Evolutionary conservation across 2,888 invertebrate species (phyloP).

Genomic region (Heliconius sara): DNA sequence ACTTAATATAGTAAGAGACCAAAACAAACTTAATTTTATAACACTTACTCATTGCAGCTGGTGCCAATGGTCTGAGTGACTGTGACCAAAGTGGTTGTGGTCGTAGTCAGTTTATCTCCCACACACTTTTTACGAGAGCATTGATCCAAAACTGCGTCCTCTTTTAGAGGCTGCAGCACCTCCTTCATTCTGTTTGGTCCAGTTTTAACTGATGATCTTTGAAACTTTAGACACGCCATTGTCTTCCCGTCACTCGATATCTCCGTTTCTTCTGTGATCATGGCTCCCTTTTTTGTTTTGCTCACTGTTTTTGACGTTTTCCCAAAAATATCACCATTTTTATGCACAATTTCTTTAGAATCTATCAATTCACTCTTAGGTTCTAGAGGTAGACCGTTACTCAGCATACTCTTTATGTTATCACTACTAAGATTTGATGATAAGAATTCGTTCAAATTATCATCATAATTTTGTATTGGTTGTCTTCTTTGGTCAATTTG

Average conservation of each 20-base stretch:
- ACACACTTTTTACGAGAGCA: slow-evolving; percentile 72
- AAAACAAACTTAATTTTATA: neutral
- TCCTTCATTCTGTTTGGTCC: slow-evolving; percentile 75
- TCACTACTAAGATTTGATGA: slow-evolving; percentile 65
- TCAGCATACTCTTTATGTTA: slow-evolving; percentile 73
- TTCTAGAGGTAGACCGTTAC: slow-evolving; percentile 74
- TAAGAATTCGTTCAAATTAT: slow-evolving; percentile 70
- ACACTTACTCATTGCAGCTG: slow-evolving; percentile 81
- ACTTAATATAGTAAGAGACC: too few species aligned
- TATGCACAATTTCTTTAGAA: slow-evolving; percentile 70
- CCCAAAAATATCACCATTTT: slow-evolving; percentile 73
- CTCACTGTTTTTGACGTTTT: slow-evolving; percentile 73
- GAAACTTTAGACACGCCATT: slow-evolving; percentile 73
- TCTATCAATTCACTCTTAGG: slow-evolving; percentile 66
- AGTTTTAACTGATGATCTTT: slow-evolving; percentile 72
- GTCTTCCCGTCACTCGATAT: slow-evolving; percentile 75
- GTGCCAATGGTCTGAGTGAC: slow-evolving; percentile 78
- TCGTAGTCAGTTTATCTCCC: slow-evolving; percentile 73
- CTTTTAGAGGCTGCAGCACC: slow-evolving; percentile 68
- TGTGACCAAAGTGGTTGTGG: slow-evolving; percentile 76
- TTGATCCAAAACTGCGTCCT: slow-evolving; percentile 68
- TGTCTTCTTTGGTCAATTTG: slow-evolving; percentile 82
- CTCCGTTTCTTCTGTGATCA: slow-evolving; percentile 77
- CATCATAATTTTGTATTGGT: slow-evolving; percentile 75
- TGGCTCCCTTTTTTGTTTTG: slow-evolving; percentile 72